Base-by-base conservation (phyloP, 2,888 invertebrate species). In the Eilema sororculum region DNA sequence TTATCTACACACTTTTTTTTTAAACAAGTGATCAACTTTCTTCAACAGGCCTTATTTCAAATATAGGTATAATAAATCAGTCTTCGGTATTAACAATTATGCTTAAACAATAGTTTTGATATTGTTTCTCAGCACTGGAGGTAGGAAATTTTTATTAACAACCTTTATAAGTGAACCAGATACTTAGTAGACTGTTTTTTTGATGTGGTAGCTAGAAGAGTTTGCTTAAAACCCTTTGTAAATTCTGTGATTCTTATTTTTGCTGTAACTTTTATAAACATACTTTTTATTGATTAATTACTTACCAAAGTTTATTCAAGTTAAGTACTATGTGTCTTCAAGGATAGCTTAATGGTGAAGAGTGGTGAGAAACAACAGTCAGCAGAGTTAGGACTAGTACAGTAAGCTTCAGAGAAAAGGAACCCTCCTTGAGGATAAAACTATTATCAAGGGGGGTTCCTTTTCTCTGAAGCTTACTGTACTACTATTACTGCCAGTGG, bases 51-150 rank as follows among this genome's bases (percentile, higher is more conserved):
- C 3, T 57, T 20, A 20, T 41, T 62, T 41, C 33, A 3, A 37
- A 66, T 25, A 25, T 66, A n/a, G n/a, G n/a, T n/a, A 66, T 37
- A 25, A 64, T 52, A 60, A n/a, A 77, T 77, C 74, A 77, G 77
- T 79, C 81, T 82, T 84, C 68, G 61, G 62, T 76, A 56, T 60
- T 58, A 62, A 69, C 8, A 22, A 72, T 25, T 74, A 72, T 64
- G 67, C 71, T 72, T 77, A 76, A 65, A 76, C 65, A 76, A 71
- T 78, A 65, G n/a, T 67, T 74, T 16, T 16, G 16, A 41, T 41
- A 78, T 60, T 66, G 71, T 75, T 66, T 67, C 65, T 69, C 71
- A 75, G 70, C 69, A 77, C 52, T 71, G 52, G 46, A 69, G 65
- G 61, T 30, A 33, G 46, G 24, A 68, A 58, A 30, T 20, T 22